phyloP scores from a whole-genome alignment of 2,888 invertebrate genomes.

The Bimastos eiseni region DNA sequence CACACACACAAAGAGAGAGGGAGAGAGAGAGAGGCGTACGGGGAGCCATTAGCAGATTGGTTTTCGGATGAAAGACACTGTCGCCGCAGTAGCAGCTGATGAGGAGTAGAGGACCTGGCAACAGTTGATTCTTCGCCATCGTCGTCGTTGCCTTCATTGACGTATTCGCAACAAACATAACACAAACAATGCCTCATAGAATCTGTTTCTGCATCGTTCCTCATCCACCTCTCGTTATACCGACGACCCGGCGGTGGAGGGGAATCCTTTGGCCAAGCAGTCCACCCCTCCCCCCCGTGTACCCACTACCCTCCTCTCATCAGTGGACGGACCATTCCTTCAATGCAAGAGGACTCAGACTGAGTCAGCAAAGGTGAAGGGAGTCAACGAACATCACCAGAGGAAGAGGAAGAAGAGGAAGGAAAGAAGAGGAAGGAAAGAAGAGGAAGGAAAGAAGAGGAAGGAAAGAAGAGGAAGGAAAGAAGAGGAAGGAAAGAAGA shows the following conservation, averaged over 20 bases:
- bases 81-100: no score
- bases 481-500: no score
- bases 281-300: no score
- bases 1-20: not conserved
- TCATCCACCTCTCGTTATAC: not conserved
- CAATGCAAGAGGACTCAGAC: not conserved
- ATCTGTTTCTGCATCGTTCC: not conserved
- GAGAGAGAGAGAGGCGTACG: not conserved
- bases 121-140: not conserved
- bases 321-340: not conserved
- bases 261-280: no score
- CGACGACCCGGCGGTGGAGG: no score
- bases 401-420: not conserved
- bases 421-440: no score
- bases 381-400: not conserved
- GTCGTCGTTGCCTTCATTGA: not conserved
- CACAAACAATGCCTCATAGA: not conserved
- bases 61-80: not conserved
- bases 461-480: no score
- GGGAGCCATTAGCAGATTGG: not conserved
- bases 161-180: not conserved
- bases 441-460: no score
- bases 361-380: not conserved
- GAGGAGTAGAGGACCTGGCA: not conserved
- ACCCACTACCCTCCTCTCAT: not conserved